Base-by-base conservation (phyloP, 1,140 invertebrate genomes). In the Drosophila orosa region DNA sequence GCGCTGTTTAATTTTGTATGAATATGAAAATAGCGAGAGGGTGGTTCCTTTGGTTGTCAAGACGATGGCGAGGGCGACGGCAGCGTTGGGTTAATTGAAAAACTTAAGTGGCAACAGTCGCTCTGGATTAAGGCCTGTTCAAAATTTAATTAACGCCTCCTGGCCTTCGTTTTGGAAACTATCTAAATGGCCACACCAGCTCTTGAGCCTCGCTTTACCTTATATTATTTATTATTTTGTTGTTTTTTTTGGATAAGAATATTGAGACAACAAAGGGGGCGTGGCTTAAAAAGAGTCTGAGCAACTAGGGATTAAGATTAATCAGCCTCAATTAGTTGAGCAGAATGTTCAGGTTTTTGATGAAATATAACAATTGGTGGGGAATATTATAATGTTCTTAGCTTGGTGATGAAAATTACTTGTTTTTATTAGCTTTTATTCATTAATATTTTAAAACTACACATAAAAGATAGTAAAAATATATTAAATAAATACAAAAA, bases 81-180 rank as follows among this genome's bases (percentile, higher is more conserved):
- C 45, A 5, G 27, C 45, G 25, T 40, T 15, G 69, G 79, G 83
- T 85, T 89, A 89, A 89, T 89, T 89, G 84, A 84, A 85, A 89
- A 90, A 85, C 86, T 89, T 89, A 89, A 89, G 84, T 89, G 84
- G 63, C 85, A 89, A 69, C 84, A 89, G 85, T 84, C 85, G 84
- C 74, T 78, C 13, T 58, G 85, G 80, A 90, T 89, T 90, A 89
- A 33, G 67, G 63, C 80, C 74, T 90, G 82, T 90, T 90, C 58
- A 90, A 89, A 90, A 89, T 89, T 90, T 90, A 85, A 90, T 89
- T 90, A 90, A 90, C 69, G 80, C 85, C 69, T 79, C 27, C n/a
- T 37, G n/a, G 8, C 13, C 19, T 15, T 7, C 9, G 42, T 19
- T 61, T 76, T 42, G 13, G 44, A 69, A 85, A 85, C 81, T 85